Base-by-base conservation (phyloP, 2,797 vertebrate species). In the Arnoldichthys spilopterus region DNA sequence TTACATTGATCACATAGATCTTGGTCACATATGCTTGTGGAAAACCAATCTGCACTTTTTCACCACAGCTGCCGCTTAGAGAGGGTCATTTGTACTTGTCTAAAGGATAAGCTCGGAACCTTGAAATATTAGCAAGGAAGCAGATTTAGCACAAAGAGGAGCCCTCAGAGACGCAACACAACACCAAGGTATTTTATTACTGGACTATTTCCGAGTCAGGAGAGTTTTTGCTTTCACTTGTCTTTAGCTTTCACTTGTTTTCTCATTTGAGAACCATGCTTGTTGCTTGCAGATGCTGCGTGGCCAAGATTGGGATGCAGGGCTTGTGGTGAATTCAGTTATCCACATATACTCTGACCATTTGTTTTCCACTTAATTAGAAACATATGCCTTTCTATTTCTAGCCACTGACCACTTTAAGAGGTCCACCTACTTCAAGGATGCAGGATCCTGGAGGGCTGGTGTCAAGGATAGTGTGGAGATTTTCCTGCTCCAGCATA, bases 131-230 rank as follows among this genome's bases (percentile, higher is more conserved):
- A 28, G 59, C 34, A 32, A 15, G 11, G 69, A 66, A 51, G 66
- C 63, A 54, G 47, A 79, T 78, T 58, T 76, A 77, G 69, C 34
- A 63, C 22, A 28, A 74, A 61, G 22, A 40, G 22, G 24, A 8
- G 51, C 22, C 63, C 26, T 59, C 18, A 22, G 20, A 49, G 58
- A 49, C 9, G 20, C 16, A 22, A 64, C 37, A 22, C 2, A 47
- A 74, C 40, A 70, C 70, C 3, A 30, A 13, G 26, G 47, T 58
- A 53, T 77, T 82, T 79, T 73, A 81, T 77, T 72, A 76, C 62
- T 47, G 5, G 3, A 9, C 68, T 64, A 58, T 40, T 56, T 78
- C 47, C 66, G 61, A 56, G 72, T 9, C 24, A 66, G 9, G 37
- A 61, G 34, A 63, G n/a, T n/a, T n/a, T n/a, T n/a, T n/a, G n/a